Base-by-base conservation (phyloP, 1,140 invertebrate species). In the Akabosia matsudoensis region DNA sequence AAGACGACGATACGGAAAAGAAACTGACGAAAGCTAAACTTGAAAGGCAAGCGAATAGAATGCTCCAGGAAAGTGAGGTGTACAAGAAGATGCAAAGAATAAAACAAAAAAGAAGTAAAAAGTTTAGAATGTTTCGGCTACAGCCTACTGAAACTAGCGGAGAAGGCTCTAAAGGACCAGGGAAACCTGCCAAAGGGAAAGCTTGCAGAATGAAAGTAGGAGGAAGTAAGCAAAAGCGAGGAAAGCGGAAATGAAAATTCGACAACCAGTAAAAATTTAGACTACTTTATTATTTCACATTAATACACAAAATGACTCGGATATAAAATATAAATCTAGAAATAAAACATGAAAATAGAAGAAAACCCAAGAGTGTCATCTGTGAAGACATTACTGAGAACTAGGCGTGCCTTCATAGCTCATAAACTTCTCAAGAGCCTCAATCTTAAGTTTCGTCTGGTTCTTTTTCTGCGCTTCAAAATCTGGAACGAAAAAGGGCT, bases 51-150 rank as follows among this genome's bases (percentile, higher is more conserved):
- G 74, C 75, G 24, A 78, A 77, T 64, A 74, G 74, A 33, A 45
- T 80, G 26, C 74, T 80, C 1, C 77, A 77, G 34, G 30, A 73
- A 30, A 76, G 45, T 45, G 75, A 78, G 61, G 76, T 45, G 4
- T 80, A 67, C 70, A 80, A 80, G 76, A 70, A 75, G 31, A 73
- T 70, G 26, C 75, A 78, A 73, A 76, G 37, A 61, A 18, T 80
- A 2, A 80, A 80, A 28, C 77, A 76, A 52, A 78, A 77, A 30
- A 72, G 56, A 26, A 72, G 61, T n/a, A 78, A 79, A 61, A 76
- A 76, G 33, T 33, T 24, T n/a, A 33, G 61, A 56, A 52, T 37
- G 51, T 56, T 54, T 18, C 28, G 33, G 30, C 16, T 33, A 14
- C 75, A 74, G 34, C 70, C 70, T 13, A 13, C 16, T 7, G 70